These are phyloP conservation scores for Carpatolechia fugitivella DNA, from an alignment of 2,888 invertebrate species.

Conservation along the genomic window DNA sequence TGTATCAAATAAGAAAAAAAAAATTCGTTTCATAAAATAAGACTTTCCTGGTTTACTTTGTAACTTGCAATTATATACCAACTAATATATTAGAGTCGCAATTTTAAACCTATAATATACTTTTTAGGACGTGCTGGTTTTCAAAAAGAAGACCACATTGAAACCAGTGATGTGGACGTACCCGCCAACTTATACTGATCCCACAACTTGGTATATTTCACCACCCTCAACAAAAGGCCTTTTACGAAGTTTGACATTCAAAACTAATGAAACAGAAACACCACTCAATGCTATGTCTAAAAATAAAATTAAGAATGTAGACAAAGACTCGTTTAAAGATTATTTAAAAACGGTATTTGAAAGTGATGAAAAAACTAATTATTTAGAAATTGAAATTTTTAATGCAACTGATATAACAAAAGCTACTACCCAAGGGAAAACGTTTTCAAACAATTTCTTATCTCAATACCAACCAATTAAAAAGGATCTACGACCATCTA, in stretches of 20 bases:
- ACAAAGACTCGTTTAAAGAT: not conserved
- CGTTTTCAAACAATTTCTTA: too few species aligned
- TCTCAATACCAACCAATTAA: too few species aligned
- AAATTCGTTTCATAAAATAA: too few species aligned
- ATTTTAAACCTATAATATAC: too few species aligned
- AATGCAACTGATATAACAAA: not conserved
- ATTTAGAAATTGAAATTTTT: not conserved
- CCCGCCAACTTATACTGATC: not conserved
- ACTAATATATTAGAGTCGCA: too few species aligned
- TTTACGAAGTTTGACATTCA: not conserved
- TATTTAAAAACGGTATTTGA: not conserved
- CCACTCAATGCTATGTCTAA: too few species aligned
- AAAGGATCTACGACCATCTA: too few species aligned
- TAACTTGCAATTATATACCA: too few species aligned
- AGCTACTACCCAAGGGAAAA: too few species aligned
- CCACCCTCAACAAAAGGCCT: not conserved
- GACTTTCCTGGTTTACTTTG: too few species aligned
- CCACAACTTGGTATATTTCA: not conserved
- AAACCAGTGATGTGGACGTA: not conserved
- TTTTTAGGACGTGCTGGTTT: not conserved
- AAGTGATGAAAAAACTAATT: not conserved
- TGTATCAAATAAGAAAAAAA: too few species aligned
- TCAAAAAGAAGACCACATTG: not conserved
- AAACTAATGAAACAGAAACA: not conserved
- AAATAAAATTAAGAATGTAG: not conserved